These are phyloP conservation scores for Pachypanchax playfairii DNA, from an alignment of 2,113 vertebrate species.

Conservation along the genomic window DNA sequence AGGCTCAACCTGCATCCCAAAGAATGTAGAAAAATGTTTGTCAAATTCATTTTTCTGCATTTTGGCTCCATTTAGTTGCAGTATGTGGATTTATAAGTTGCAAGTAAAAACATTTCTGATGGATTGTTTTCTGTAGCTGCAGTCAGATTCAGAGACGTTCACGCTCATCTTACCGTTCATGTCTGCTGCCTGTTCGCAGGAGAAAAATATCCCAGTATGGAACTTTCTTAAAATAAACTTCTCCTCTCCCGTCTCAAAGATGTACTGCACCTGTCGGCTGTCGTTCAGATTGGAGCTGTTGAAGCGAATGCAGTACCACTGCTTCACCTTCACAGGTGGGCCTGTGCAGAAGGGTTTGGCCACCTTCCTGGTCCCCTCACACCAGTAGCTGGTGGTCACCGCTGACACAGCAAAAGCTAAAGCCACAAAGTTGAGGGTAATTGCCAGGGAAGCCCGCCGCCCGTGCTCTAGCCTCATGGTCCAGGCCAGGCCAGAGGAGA, in stretches of 20 bases:
- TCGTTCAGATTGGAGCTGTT: conserved; percentile 77
- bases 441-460: conserved; percentile 81
- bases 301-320: conserved; percentile 83
- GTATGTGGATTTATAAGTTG: conserved; percentile 8
- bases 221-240: conserved; percentile 85
- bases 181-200: conserved; percentile 84
- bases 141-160: too few relatives aligned
- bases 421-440: conserved; percentile 84
- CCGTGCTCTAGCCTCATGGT: conserved; percentile 77
- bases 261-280: conserved; percentile 85
- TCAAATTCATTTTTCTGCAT: too few relatives aligned
- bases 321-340: conserved; percentile 65
- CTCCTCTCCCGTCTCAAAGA: conserved; percentile 89
- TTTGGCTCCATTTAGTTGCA: too few relatives aligned
- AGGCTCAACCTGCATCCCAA: too few relatives aligned
- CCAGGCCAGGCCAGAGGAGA: conserved; percentile 55
- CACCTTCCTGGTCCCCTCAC: conserved; percentile 86
- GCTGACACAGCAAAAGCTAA: conserved; percentile 86
- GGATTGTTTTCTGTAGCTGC: not conserved
- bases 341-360: conserved; percentile 87
- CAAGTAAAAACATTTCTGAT: not conserved
- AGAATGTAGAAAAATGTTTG: too few relatives aligned
- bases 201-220: conserved; percentile 89
- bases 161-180: conserved; percentile 81
- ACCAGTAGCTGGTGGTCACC: conserved; percentile 91